These are phyloP conservation scores for Meloe dianella DNA, from an alignment of 2,888 invertebrate genomes.

Conservation along the genomic window DNA sequence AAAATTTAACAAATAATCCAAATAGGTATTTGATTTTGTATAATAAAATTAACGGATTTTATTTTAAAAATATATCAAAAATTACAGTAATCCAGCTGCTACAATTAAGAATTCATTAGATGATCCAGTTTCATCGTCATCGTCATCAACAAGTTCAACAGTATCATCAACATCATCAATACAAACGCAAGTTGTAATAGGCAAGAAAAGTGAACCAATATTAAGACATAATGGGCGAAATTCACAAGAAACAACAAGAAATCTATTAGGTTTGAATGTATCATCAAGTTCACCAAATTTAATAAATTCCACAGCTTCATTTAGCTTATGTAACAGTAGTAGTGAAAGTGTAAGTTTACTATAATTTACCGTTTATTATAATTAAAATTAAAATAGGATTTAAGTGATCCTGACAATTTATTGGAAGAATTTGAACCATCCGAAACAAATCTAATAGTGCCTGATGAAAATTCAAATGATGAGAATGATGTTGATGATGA, in stretches of 20 bases:
- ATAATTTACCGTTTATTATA: background rate
- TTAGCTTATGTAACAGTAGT: slow-evolving; percentile 59
- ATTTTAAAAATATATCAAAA: background rate
- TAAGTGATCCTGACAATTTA: slow-evolving; percentile 70
- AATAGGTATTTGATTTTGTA: background rate
- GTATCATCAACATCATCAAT: slow-evolving; percentile 45
- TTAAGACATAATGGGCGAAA: slow-evolving; percentile 35
- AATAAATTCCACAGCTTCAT: slow-evolving; percentile 53
- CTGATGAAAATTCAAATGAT: slow-evolving; percentile 76
- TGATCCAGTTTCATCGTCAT: slow-evolving; percentile 40
- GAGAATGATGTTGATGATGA: slow-evolving; percentile 89
- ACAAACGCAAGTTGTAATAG: slow-evolving; percentile 43
- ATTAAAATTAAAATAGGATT: slow-evolving; percentile 54
- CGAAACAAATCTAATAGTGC: slow-evolving; percentile 61
- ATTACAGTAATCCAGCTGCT: slow-evolving; percentile 11
- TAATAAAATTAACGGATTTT: background rate
- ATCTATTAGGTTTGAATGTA: slow-evolving; percentile 51
- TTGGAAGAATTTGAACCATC: slow-evolving; percentile 64
- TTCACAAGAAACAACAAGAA: slow-evolving; percentile 42
- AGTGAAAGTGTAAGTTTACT: slow-evolving; percentile 50
- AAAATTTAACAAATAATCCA: slow-evolving; percentile 14
- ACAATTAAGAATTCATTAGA: slow-evolving; percentile 24
- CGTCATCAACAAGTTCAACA: slow-evolving; percentile 36
- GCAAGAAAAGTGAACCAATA: slow-evolving; percentile 32
- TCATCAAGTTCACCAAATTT: slow-evolving; percentile 59